phyloP scores from a whole-genome alignment of 1,140 invertebrate species.

The Himalopsyche phryganea region DNA sequence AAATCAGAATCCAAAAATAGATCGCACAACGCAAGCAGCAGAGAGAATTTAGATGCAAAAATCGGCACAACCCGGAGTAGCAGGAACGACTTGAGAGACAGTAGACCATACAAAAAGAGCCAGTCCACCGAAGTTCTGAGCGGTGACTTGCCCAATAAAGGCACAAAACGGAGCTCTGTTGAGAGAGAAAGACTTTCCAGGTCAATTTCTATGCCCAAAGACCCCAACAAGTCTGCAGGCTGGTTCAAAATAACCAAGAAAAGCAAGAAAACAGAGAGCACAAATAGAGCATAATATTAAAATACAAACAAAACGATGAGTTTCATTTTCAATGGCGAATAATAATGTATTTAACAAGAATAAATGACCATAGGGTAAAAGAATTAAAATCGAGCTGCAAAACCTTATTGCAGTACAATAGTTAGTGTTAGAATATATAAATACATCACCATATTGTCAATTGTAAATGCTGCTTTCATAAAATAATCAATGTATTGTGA shows the following conservation, averaged over 20 bases:
- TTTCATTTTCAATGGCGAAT: not conserved
- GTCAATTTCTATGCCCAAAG: constrained; percentile 67
- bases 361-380: not conserved
- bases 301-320: not conserved
- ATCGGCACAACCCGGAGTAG: constrained; percentile 48
- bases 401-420: no score
- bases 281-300: constrained; percentile 45
- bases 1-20: constrained; percentile 41
- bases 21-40: constrained; percentile 37
- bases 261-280: constrained; percentile 56
- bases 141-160: constrained; percentile 45
- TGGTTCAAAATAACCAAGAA: constrained; percentile 65
- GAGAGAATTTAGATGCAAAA: constrained; percentile 45
- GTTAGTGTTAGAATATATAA: no score
- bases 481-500: no score
- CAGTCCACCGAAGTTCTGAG: constrained; percentile 61
- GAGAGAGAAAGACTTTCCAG: constrained; percentile 51
- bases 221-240: constrained; percentile 64
- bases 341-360: not conserved
- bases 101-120: constrained; percentile 47
- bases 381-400: no score
- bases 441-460: no score
- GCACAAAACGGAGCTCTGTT: constrained; percentile 44
- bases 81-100: constrained; percentile 39
- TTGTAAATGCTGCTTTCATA: no score